Evolutionary conservation across 2,113 vertebrate species (phyloP).

Genomic region (Xenus cinereus): DNA sequence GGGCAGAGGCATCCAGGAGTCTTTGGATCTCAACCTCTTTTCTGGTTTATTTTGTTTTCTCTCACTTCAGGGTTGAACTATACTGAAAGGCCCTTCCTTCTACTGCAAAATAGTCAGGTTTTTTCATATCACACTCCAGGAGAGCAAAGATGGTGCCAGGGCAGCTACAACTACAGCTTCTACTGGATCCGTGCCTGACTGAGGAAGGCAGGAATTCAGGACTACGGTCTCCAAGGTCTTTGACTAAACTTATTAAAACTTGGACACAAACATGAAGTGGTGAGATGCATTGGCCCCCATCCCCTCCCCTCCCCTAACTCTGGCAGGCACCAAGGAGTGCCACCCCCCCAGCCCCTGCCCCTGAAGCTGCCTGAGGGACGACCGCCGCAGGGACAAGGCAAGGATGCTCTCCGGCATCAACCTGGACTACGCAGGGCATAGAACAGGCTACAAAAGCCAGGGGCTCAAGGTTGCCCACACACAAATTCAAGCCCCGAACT

Average conservation of each 20-base stretch:
- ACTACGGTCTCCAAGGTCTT: not conserved
- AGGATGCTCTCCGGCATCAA: not conserved
- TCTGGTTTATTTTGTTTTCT: conserved; percentile 35
- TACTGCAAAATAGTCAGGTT: not conserved
- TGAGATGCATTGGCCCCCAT: not conserved
- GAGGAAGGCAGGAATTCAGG: conserved; percentile 13
- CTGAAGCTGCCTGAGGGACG: not conserved
- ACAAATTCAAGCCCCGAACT: not conserved
- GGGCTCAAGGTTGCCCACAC: accelerated
- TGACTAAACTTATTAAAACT: conserved; percentile 4
- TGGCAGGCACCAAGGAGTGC: not conserved
- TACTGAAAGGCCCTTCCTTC: not conserved
- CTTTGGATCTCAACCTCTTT: not conserved
- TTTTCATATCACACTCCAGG: not conserved
- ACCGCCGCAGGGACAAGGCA: not conserved
- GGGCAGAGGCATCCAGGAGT: not conserved
- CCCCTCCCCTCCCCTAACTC: not conserved
- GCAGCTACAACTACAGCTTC: conserved; percentile 20
- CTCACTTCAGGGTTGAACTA: not conserved
- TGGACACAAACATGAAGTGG: not conserved
- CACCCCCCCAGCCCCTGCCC: not conserved
- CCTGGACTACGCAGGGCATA: not conserved
- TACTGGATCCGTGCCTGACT: conserved; percentile 14
- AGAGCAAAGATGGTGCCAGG: conserved; percentile 44
- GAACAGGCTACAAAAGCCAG: not conserved